phyloP scores from a whole-genome alignment of 2,888 invertebrate genomes.

The Eumacrocentrus americanus region DNA sequence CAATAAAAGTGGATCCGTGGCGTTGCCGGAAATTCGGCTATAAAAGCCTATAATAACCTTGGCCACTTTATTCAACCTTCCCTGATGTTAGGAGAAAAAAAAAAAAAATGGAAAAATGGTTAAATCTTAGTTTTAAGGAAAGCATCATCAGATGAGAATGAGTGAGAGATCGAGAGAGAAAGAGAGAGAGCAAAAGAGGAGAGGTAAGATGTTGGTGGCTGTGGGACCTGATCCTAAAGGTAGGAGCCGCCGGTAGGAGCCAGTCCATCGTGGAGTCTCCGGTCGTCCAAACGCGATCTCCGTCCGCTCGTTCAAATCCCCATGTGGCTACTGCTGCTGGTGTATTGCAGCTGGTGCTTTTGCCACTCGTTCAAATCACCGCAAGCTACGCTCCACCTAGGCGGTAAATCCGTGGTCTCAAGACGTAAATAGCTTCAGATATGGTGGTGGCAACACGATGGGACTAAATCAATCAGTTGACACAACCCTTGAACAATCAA shows the following conservation, averaged over 20 bases:
- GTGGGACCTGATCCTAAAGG: constrained; percentile 60
- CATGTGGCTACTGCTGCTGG: constrained; percentile 37
- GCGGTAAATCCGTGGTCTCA: no score
- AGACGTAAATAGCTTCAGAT: no score
- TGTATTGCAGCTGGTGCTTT: constrained; percentile 22
- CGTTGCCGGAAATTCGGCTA: background rate
- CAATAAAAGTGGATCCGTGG: background rate
- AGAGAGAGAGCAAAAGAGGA: constrained; percentile 32
- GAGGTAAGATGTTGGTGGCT: constrained; percentile 48
- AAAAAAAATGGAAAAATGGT: constrained; percentile 21
- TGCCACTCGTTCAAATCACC: constrained; percentile 34
- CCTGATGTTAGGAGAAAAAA: constrained; percentile 13
- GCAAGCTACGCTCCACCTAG: no score
- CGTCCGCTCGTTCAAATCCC: constrained; percentile 53
- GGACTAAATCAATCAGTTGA: no score
- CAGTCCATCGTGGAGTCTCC: constrained; percentile 61
- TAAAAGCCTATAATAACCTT: background rate
- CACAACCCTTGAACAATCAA: no score
- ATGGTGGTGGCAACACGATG: no score
- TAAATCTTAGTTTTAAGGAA: no score
- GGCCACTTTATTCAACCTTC: no score
- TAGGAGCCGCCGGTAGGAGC: constrained; percentile 49
- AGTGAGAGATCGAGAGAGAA: constrained; percentile 22
- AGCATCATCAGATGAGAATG: constrained; percentile 4
- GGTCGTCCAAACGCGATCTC: constrained; percentile 55